These are phyloP conservation scores for Excalfactoria chinensis DNA, from an alignment of 2,113 vertebrate species.

Conservation along the genomic window DNA sequence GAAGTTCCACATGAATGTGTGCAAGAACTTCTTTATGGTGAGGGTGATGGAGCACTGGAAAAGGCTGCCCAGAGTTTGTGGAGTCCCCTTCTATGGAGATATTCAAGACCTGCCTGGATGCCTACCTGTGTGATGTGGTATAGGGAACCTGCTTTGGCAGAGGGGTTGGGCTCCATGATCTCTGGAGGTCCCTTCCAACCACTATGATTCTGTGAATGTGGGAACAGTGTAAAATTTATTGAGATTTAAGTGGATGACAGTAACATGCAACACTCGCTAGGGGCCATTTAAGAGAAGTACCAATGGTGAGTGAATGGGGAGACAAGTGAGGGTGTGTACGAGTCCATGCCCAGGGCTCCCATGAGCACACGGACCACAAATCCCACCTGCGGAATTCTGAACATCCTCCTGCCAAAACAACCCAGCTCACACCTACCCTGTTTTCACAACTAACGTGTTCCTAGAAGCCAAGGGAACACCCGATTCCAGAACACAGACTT, in stretches of 20 bases:
- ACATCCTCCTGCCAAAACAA: background rate
- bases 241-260: background rate
- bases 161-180: too few species aligned
- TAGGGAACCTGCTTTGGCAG: too few species aligned
- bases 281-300: background rate
- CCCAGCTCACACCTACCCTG: background rate
- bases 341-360: background rate
- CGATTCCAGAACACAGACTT: background rate
- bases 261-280: background rate
- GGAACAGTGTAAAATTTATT: background rate
- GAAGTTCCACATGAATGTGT: too few species aligned
- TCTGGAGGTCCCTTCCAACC: too few species aligned
- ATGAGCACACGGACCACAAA: background rate
- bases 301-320: background rate
- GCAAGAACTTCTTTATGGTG: too few species aligned
- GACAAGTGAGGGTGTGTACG: background rate
- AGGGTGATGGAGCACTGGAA: too few species aligned
- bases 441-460: background rate
- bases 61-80: too few species aligned
- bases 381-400: background rate
- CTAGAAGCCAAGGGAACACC: background rate
- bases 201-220: background rate
- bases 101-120: too few species aligned
- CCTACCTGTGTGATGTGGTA: too few species aligned
- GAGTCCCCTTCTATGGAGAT: too few species aligned